Conservation (phyloP, 2,888 invertebrate species). For the Dorcus parallelipipedus region DNA sequence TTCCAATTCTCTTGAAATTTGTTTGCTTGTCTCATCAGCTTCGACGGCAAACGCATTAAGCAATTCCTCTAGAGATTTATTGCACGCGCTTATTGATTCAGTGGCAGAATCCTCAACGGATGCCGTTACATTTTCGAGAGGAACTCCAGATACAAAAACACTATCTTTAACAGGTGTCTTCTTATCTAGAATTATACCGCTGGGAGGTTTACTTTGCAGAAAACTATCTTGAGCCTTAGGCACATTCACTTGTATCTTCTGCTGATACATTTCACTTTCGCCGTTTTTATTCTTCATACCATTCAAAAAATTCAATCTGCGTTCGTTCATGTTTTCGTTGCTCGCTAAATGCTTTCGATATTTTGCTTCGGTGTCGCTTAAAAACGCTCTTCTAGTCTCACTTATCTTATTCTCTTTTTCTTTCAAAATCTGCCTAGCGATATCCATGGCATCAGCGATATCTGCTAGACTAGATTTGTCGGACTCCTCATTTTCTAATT, state of each 20-base stretch:
- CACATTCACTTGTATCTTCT: slow-evolving; percentile 26
- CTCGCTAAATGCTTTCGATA: slow-evolving; percentile 21
- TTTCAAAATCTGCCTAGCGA: slow-evolving; percentile 46
- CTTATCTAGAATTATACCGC: slow-evolving; percentile 35
- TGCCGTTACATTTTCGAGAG: no score
- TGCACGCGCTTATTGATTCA: neutral
- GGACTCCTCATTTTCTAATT: slow-evolving; percentile 27
- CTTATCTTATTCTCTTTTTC: slow-evolving; percentile 45
- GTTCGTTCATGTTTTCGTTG: slow-evolving; percentile 8
- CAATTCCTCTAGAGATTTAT: slow-evolving; percentile 60
- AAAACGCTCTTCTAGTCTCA: slow-evolving; percentile 41
- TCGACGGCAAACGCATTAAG: slow-evolving; percentile 71
- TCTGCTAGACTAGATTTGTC: slow-evolving; percentile 41
- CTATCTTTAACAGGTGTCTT: slow-evolving; percentile 26
- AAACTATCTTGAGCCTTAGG: slow-evolving; percentile 27
- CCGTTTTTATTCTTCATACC: slow-evolving; percentile 32
- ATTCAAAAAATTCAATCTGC: slow-evolving; percentile 41
- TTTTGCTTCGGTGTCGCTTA: slow-evolving; percentile 45
- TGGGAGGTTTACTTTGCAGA: slow-evolving; percentile 37
- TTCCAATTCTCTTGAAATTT: slow-evolving; percentile 53
- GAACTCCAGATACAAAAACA: no score
- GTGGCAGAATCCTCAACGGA: no score
- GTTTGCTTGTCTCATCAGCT: slow-evolving; percentile 71
- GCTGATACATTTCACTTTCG: slow-evolving; percentile 24
- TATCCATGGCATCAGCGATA: slow-evolving; percentile 49